Conservation (phyloP, 1,140 invertebrate genomes). For the Calosoma granatense region DNA sequence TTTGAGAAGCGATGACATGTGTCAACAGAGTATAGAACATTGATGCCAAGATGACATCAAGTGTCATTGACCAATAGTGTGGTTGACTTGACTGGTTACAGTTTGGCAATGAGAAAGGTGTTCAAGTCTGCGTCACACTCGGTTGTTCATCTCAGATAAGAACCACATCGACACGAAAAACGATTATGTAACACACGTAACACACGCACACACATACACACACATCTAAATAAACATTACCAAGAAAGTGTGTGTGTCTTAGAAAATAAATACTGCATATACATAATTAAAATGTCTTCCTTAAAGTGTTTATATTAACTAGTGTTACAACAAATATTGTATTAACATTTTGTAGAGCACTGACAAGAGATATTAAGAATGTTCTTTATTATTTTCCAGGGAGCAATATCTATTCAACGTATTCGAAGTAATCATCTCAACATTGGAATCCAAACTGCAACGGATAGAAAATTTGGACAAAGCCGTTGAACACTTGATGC, state of each 20-base stretch:
- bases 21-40: too few species aligned
- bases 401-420: slow-evolving; percentile 81
- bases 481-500: slow-evolving; percentile 74
- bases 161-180: neutral
- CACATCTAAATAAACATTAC: too few species aligned
- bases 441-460: slow-evolving; percentile 74
- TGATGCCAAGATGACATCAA: too few species aligned
- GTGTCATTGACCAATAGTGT: too few species aligned
- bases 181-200: neutral
- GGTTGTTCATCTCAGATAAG: neutral
- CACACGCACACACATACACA: neutral
- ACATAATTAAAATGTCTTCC: too few species aligned
- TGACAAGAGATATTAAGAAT: too few species aligned
- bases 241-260: neutral
- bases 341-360: too few species aligned
- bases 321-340: too few species aligned
- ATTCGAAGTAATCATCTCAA: slow-evolving; percentile 79
- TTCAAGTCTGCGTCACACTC: neutral
- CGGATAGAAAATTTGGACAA: slow-evolving; percentile 78
- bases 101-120: neutral
- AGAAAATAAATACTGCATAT: too few species aligned
- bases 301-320: too few species aligned
- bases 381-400: slow-evolving; percentile 54
- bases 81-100: too few species aligned
- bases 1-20: too few species aligned